A percentile compares a stretch with the other conserved stretches of the same genome.
phyloP scores from a whole-genome alignment of 2,888 invertebrate genomes.

The Catocala fraxini region DNA sequence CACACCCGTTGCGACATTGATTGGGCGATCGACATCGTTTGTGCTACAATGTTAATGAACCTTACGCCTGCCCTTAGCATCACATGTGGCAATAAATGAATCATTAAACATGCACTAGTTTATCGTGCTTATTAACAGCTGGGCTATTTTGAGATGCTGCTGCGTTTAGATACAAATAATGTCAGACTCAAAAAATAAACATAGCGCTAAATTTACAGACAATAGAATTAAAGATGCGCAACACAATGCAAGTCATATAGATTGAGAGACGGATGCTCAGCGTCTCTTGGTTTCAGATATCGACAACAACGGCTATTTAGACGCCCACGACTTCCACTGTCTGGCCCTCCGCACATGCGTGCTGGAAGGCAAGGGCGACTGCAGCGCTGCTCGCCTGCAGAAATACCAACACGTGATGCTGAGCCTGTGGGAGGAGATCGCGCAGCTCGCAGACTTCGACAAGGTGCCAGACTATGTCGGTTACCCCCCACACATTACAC shows the following conservation, averaged over 20 bases:
- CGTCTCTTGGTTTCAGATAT: conserved; percentile 89
- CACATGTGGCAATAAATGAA: conserved; percentile 12
- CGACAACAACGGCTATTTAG: conserved; percentile 94
- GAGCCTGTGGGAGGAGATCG: conserved; percentile 95
- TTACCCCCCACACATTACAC: conserved; percentile 66
- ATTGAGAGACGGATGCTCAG: conserved; percentile 2
- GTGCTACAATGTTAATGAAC: conserved; percentile 32
- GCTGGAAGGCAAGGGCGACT: conserved; percentile 94
- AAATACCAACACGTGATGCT: conserved; percentile 95
- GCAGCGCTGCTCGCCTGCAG: conserved; percentile 90
- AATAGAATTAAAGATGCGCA: too few relatives aligned
- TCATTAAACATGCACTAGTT: conserved; percentile 10
- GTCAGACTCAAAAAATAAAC: neutral
- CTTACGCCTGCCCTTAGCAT: conserved; percentile 19
- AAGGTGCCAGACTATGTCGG: conserved; percentile 91
- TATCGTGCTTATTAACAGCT: neutral
- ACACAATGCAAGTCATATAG: neutral
- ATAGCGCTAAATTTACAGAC: neutral
- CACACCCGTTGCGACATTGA: conserved; percentile 42
- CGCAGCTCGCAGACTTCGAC: conserved; percentile 95
- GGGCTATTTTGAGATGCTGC: too few relatives aligned
- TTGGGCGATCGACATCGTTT: conserved; percentile 37
- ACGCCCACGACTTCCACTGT: conserved; percentile 94
- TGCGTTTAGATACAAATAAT: too few relatives aligned
- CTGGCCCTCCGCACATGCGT: conserved; percentile 93